Percentiles rank a stretch among this genome's conserved stretches.
phyloP scores from a whole-genome alignment of 1,140 invertebrate species.

The Diorhabda sublineata region DNA sequence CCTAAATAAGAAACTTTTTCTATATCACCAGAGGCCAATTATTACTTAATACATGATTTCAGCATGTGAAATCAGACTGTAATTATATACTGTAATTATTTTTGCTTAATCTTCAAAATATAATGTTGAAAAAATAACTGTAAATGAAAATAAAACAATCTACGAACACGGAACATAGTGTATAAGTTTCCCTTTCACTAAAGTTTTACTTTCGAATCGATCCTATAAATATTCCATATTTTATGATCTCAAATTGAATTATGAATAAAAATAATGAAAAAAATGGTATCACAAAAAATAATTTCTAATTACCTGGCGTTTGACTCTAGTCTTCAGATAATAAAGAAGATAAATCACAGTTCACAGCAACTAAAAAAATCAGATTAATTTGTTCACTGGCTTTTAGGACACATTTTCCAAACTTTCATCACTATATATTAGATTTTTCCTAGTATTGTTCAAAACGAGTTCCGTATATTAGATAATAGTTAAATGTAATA shows the following conservation, averaged over 20 bases:
- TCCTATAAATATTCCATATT: conserved; percentile 7
- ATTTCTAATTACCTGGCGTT: conserved; percentile 3
- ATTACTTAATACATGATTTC: no score
- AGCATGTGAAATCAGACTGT: no score
- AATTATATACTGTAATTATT: no score
- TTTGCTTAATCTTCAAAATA: no score
- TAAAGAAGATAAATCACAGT: conserved; percentile 14
- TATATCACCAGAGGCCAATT: no score
- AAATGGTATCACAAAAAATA: background rate
- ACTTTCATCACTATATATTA: conserved; percentile 1
- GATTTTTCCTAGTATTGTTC: background rate
- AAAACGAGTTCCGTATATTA: conserved; percentile 6
- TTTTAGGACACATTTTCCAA: conserved; percentile 10
- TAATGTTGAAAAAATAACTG: no score
- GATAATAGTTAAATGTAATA: conserved; percentile 15
- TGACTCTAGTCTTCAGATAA: background rate
- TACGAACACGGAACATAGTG: no score
- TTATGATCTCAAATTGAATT: background rate
- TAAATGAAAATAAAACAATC: no score
- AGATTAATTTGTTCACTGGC: background rate
- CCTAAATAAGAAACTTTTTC: no score
- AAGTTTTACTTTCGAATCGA: conserved; percentile 16
- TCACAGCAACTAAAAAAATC: conserved; percentile 14
- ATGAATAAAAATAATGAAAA: background rate
- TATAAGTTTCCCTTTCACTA: conserved; percentile 13